phyloP scores from a whole-genome alignment of 1,140 invertebrate species.

The Zaprionus inermis region DNA sequence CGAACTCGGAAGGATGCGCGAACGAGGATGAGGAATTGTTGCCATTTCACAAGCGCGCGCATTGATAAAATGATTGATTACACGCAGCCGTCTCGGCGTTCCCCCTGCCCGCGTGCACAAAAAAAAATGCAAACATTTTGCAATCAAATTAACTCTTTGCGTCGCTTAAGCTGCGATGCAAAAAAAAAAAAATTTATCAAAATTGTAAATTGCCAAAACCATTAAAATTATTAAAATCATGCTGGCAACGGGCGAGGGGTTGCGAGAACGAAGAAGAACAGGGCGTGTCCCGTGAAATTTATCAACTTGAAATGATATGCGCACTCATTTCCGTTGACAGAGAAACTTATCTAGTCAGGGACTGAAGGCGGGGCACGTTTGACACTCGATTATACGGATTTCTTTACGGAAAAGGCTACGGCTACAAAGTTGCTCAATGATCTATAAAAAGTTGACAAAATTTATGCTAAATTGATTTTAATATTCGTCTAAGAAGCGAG shows the following conservation, averaged over 20 bases:
- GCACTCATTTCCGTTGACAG: constrained; percentile 59
- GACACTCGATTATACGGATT: background rate
- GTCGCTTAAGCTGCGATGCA: constrained; percentile 62
- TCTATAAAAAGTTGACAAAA: constrained; percentile 52
- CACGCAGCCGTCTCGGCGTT: constrained; percentile 60
- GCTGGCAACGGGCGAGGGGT: constrained; percentile 8
- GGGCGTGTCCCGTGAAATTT: constrained; percentile 77
- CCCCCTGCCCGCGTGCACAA: constrained; percentile 2
- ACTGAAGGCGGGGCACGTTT: background rate
- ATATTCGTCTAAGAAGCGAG: constrained; percentile 40
- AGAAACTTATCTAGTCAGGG: constrained; percentile 3
- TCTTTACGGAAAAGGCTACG: background rate
- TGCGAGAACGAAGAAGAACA: constrained; percentile 31
- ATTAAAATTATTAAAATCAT: constrained; percentile 83
- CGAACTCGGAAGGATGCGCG: constrained; percentile 14
- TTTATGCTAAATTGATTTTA: constrained; percentile 79
- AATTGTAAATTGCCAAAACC: constrained; percentile 81
- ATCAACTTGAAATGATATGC: constrained; percentile 77
- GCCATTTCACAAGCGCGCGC: constrained; percentile 77
- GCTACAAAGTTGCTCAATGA: constrained; percentile 42
- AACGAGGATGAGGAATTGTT: constrained; percentile 66
- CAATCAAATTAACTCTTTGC: constrained; percentile 83
- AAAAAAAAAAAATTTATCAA: constrained; percentile 77
- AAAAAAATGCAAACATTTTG: constrained; percentile 69
- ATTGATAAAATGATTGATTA: constrained; percentile 83